Evolutionary conservation across 2,797 vertebrate species (phyloP).

Genomic region (Galago senegalensis): DNA sequence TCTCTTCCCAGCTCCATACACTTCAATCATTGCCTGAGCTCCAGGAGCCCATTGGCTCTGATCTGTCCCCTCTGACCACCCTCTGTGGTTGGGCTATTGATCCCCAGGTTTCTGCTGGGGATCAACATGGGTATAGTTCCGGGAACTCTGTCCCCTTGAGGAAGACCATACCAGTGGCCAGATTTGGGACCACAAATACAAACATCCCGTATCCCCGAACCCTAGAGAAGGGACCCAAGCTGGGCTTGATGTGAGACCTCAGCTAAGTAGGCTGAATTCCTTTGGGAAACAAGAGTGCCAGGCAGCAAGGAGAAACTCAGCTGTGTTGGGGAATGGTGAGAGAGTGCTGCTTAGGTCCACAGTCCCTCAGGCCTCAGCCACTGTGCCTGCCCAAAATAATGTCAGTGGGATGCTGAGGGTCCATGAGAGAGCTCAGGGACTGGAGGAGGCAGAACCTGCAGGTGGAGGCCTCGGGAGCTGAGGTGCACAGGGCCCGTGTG

Average conservation of each 20-base stretch:
- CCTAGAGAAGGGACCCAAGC: neutral
- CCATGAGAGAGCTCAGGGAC: neutral
- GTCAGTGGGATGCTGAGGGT: neutral
- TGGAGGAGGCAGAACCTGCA: neutral
- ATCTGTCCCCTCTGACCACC: accelerated
- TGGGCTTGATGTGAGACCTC: neutral
- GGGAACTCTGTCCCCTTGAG: neutral
- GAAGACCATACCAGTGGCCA: neutral
- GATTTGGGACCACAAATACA: neutral
- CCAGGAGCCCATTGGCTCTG: neutral
- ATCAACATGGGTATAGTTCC: neutral
- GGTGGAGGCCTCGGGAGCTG: neutral
- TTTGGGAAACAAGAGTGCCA: neutral
- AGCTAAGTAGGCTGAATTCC: neutral
- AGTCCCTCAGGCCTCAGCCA: neutral
- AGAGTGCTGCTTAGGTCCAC: neutral
- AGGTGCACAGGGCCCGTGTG: neutral
- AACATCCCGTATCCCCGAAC: neutral
- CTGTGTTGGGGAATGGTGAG: neutral
- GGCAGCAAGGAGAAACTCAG: neutral
- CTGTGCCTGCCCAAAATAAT: neutral
- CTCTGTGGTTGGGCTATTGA: neutral
- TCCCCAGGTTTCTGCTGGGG: neutral
- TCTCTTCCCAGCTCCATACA: neutral
- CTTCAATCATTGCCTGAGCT: neutral